A percentile compares a stretch with the other conserved stretches of the same genome.
Evolutionary conservation across 2,113 vertebrate species (phyloP).

Genomic region (Lophotis ruficrista): DNA sequence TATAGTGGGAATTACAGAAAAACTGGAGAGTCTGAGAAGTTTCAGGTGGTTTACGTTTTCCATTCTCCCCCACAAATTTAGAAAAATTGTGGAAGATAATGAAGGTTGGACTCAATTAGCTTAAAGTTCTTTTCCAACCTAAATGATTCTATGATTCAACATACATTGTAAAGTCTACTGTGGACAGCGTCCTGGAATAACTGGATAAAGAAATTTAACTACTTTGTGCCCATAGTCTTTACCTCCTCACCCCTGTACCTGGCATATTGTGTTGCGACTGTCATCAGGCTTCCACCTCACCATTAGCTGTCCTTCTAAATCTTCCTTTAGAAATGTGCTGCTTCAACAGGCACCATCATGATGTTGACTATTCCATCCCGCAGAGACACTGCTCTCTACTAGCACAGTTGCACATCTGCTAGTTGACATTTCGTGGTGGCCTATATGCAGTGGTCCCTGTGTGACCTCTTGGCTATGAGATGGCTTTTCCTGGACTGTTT

Average conservation of each 20-base stretch:
- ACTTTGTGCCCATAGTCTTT: not conserved
- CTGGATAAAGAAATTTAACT: not conserved
- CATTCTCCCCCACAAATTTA: not conserved
- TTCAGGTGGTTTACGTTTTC: not conserved
- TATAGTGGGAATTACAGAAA: not conserved
- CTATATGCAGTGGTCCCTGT: fast-evolving
- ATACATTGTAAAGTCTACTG: not conserved
- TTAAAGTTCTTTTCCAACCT: not conserved
- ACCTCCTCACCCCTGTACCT: not conserved
- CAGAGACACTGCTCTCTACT: not conserved
- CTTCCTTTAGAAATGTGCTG: not conserved
- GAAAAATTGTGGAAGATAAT: not conserved
- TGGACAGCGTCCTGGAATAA: not conserved
- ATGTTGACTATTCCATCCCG: not conserved
- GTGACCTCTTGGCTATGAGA: not conserved
- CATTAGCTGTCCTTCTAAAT: not conserved
- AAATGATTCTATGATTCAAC: not conserved
- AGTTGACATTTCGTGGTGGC: not conserved
- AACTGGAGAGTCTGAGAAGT: not conserved
- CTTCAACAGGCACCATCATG: not conserved
- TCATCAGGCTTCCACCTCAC: not conserved
- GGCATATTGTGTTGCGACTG: not conserved
- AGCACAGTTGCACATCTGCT: not conserved
- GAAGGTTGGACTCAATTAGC: not conserved
- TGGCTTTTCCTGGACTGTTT: not conserved